Evolutionary conservation across 2,888 invertebrate genomes (phyloP), one percentile per base, ranked within the genome.

Genomic region (Eulithis prunata): DNA sequence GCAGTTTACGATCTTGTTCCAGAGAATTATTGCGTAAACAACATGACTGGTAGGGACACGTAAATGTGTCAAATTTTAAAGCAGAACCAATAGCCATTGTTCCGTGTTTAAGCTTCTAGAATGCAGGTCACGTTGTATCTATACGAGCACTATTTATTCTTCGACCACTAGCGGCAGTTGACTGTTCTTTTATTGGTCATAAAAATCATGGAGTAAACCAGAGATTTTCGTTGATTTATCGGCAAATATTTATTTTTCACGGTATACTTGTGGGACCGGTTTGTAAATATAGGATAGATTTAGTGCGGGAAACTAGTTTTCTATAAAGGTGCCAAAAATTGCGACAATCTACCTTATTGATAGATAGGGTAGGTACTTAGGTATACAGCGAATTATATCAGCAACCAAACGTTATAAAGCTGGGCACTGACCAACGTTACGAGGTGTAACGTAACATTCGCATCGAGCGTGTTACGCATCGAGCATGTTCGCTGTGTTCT

Each of bases 161-260:
- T 69, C 77, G 84, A 83, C 86, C 81, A 81, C 87, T 84, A 82
- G 83, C 82, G 84, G 83, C 82, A 77, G 90, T 90, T 87, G 91
- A 91, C 91, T 86, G 89, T 88, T 87, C 86, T 90, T 93, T 93
- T 93, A 93, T 91, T 90, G 81, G 89, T 88, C 88, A 88, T 92
- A 91, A 93, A 90, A 32, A 83, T 73, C 79, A 77, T 82, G 82
- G 80, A 83, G 87, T 86, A 86, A 90, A 89, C 85, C 82, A 80
- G 79, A 80, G 84, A 87, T 90, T 89, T 91, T 89, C 82, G 81
- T 84, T 85, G 90, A 91, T 91, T 90, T 91, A 91, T 86, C 81
- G 83, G 76, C 80, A 79, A 88, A 89, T 90, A 90, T 92, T 91
- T 92, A 86, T 89, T 92, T 90, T 90, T 88, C 89, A 88, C 88